Evolutionary conservation across 2,888 invertebrate genomes (phyloP).

Genomic region (Lypha dubia): DNA sequence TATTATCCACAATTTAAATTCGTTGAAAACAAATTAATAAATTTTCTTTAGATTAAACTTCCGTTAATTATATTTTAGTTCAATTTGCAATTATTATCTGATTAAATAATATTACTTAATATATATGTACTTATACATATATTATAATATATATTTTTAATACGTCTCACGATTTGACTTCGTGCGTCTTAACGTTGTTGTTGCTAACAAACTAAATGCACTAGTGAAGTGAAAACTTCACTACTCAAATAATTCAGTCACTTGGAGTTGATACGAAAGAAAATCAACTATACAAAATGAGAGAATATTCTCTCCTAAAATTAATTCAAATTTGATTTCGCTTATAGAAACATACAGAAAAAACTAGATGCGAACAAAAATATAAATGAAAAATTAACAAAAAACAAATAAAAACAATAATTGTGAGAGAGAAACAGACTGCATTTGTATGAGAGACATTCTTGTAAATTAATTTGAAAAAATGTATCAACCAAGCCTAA

Average conservation of each 20-base stretch:
- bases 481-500: conserved; percentile 60
- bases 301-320: conserved; percentile 21
- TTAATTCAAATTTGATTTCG: conserved; percentile 19
- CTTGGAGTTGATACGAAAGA: conserved; percentile 8
- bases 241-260: conserved; percentile 29
- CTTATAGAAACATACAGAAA: conserved; percentile 59
- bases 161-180: conserved; percentile 72
- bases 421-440: conserved; percentile 7
- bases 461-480: conserved; percentile 5
- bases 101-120: conserved; percentile 49
- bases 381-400: too few relatives aligned
- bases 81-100: conserved; percentile 41
- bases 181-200: conserved; percentile 74
- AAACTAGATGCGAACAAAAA: conserved; percentile 66
- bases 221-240: conserved; percentile 73
- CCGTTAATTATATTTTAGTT: neutral
- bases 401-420: conserved; percentile 19
- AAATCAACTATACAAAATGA: conserved; percentile 14
- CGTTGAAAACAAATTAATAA: conserved; percentile 24
- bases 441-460: conserved; percentile 13
- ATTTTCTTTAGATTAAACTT: conserved; percentile 33
- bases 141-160: conserved; percentile 26
- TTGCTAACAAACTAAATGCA: conserved; percentile 75
- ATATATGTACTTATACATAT: too few relatives aligned
- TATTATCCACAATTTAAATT: conserved; percentile 43